Percentiles rank a stretch among this genome's conserved stretches.
phyloP scores from a whole-genome alignment of 2,113 vertebrate species.

The Notarius lentiginosus region DNA sequence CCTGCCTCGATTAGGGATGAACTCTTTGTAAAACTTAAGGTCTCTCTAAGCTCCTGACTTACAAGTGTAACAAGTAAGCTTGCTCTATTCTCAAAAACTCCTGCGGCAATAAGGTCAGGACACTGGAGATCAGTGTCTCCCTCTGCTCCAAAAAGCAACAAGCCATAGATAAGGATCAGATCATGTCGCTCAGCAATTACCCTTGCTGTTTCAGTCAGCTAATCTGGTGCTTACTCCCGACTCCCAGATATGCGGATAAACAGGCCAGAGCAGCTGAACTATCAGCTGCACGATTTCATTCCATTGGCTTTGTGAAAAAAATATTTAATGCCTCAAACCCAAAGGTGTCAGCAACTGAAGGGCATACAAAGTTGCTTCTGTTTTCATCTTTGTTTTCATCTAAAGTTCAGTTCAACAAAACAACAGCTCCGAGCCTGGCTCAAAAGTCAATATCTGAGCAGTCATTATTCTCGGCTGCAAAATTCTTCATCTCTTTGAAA shows the following conservation, averaged over 20 bases:
- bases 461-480: conserved; percentile 38
- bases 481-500: conserved; percentile 40
- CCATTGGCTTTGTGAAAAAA: neutral
- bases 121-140: conserved; percentile 19
- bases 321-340: neutral
- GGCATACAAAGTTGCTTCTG: neutral
- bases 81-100: neutral
- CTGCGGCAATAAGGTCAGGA: conserved; percentile 18
- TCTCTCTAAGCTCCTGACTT: conserved; percentile 6
- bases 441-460: conserved; percentile 25
- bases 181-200: conserved; percentile 36
- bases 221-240: conserved; percentile 32
- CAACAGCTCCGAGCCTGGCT: neutral
- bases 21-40: conserved; percentile 9
- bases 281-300: neutral
- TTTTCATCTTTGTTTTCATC: conserved; percentile 29
- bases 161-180: conserved; percentile 36
- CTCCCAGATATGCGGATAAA: neutral
- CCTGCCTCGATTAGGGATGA: neutral
- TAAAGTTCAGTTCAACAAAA: conserved; percentile 2
- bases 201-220: neutral
- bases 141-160: neutral
- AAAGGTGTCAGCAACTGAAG: conserved; percentile 14
- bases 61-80: conserved; percentile 30
- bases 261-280: neutral